These are phyloP conservation scores for Grammomys surdaster DNA, from an alignment of 2,113 vertebrate genomes.

Conservation along the genomic window DNA sequence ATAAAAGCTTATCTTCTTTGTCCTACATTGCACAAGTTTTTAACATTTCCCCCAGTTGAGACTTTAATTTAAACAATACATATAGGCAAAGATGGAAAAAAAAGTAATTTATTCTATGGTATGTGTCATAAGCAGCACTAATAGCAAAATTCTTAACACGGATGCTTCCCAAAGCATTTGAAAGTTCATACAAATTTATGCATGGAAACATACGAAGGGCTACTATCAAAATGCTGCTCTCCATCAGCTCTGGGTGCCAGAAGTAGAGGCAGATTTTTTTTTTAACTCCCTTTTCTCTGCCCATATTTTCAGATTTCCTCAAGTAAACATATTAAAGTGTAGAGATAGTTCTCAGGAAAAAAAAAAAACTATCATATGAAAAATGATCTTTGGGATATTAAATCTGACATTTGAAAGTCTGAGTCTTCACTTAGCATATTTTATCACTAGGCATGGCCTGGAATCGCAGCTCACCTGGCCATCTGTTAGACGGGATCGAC, in stretches of 20 bases:
- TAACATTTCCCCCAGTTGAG: neutral
- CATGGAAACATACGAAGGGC: conserved; percentile 61
- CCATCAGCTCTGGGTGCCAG: conserved; percentile 51
- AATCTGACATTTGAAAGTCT: conserved; percentile 74
- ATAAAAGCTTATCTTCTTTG: neutral
- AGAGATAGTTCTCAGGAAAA: conserved; percentile 57
- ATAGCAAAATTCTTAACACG: conserved; percentile 66
- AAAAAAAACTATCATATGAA: conserved; percentile 57
- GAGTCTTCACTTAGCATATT: conserved; percentile 73
- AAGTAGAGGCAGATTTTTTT: conserved; percentile 71
- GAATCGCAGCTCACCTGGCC: conserved; percentile 70
- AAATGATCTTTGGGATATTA: conserved; percentile 71
- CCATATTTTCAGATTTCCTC: conserved; percentile 71
- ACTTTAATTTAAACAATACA: conserved; percentile 56
- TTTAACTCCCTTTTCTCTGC: conserved; percentile 55
- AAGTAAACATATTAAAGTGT: conserved; percentile 71
- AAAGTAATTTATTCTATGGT: conserved; percentile 71
- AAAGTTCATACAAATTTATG: conserved; percentile 77
- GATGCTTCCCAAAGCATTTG: conserved; percentile 69
- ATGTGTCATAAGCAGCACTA: conserved; percentile 60
- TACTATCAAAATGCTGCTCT: conserved; percentile 55
- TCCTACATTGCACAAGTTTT: neutral
- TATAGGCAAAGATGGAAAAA: conserved; percentile 22
- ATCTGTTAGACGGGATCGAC: conserved; percentile 66
- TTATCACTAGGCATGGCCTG: conserved; percentile 63